phyloP scores from a whole-genome alignment of 2,113 vertebrate genomes.

The Apteryx mantelli region DNA sequence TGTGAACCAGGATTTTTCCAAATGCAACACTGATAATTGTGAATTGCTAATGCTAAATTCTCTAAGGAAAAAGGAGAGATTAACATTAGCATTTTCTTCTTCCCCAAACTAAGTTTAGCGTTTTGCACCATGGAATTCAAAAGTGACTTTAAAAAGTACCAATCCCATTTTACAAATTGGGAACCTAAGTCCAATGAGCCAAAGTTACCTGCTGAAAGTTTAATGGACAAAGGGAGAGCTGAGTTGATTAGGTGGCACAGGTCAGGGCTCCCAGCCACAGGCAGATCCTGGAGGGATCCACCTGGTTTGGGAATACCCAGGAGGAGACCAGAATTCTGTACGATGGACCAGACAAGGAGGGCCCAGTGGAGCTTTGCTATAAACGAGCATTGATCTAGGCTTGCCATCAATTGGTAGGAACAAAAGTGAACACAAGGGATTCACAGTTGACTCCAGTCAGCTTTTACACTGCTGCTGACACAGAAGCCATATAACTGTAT shows the following conservation, averaged over 20 bases:
- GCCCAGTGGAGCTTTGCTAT: background rate
- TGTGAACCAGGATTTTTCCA: background rate
- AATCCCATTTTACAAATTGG: background rate
- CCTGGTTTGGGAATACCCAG: background rate
- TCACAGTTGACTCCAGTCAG: background rate
- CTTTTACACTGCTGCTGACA: background rate
- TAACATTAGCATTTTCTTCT: background rate
- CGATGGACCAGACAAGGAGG: background rate
- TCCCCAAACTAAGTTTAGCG: background rate
- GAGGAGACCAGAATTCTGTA: background rate
- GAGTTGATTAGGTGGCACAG: background rate
- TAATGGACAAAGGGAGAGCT: background rate
- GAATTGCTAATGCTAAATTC: background rate
- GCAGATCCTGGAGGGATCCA: background rate
- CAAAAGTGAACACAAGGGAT: background rate
- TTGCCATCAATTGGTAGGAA: background rate
- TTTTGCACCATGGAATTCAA: background rate
- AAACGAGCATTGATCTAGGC: background rate
- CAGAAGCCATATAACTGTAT: accelerated
- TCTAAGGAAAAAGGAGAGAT: background rate
- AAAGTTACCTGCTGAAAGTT: background rate
- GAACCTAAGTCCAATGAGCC: background rate
- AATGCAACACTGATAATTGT: background rate
- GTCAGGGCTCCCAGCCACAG: background rate
- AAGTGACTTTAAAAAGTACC: background rate